phyloP scores from a whole-genome alignment of 2,113 vertebrate genomes.

The Butorides virescens region DNA sequence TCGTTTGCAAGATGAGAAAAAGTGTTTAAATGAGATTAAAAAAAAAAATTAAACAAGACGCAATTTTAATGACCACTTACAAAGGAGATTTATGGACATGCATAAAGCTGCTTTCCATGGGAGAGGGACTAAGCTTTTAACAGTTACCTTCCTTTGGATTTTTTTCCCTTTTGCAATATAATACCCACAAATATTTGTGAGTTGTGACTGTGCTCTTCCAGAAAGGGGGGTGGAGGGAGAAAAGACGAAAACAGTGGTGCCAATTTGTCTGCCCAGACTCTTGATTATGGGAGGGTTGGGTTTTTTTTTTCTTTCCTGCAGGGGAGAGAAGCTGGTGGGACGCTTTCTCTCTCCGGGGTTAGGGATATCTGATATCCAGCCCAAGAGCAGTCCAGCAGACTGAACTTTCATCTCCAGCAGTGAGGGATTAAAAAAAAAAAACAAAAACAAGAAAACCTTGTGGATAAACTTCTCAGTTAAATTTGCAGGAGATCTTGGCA shows the following conservation, averaged over 20 bases:
- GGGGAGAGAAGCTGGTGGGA: slow-evolving; percentile 70
- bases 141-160: slow-evolving; percentile 72
- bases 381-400: slow-evolving; percentile 69
- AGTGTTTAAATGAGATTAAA: slow-evolving; percentile 72
- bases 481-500: slow-evolving; percentile 65
- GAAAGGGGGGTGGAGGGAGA: slow-evolving; percentile 58
- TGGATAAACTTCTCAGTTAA: slow-evolving; percentile 66
- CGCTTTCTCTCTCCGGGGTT: slow-evolving; percentile 71
- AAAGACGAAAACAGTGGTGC: slow-evolving; percentile 71
- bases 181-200: slow-evolving; percentile 82
- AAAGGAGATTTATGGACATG: slow-evolving; percentile 77
- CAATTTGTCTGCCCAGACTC: slow-evolving; percentile 81
- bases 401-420: slow-evolving; percentile 75
- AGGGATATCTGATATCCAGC: slow-evolving; percentile 78
- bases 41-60: slow-evolving; percentile 76
- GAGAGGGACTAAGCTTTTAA: slow-evolving; percentile 75
- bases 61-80: slow-evolving; percentile 80
- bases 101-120: slow-evolving; percentile 79
- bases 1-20: slow-evolving; percentile 75
- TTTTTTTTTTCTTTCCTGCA: slow-evolving; percentile 41
- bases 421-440: background rate
- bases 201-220: slow-evolving; percentile 74
- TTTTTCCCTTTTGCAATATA: slow-evolving; percentile 71
- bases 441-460: background rate
- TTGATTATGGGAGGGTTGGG: slow-evolving; percentile 73